Evolutionary conservation across 2,888 invertebrate genomes (phyloP).

Genomic region (Ennomos erosarius): DNA sequence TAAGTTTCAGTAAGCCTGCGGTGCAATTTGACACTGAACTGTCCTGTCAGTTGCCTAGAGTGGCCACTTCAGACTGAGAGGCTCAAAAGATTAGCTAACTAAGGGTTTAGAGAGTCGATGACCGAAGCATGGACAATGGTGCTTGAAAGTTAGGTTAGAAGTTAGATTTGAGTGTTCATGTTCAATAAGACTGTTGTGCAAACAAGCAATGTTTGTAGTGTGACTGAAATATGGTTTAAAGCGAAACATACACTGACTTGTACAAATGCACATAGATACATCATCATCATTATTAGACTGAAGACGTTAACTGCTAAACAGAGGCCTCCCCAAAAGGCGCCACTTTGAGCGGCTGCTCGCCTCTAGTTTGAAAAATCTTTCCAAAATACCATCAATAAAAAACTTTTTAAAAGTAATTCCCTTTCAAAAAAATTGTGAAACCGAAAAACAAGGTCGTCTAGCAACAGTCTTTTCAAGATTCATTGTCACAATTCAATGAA

Average conservation of each 20-base stretch:
- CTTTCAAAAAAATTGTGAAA: conserved; percentile 2
- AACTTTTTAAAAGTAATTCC: conserved; percentile 12
- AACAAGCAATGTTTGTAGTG: neutral
- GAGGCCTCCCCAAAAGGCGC: no score
- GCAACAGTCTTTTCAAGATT: conserved; percentile 21
- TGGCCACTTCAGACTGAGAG: conserved; percentile 20
- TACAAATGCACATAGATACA: no score
- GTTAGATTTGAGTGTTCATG: conserved; percentile 8
- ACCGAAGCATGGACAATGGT: conserved; percentile 17
- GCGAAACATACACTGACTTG: no score
- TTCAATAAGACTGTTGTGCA: conserved; percentile 3
- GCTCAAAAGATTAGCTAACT: conserved; percentile 32
- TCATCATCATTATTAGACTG: no score
- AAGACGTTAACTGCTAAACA: no score
- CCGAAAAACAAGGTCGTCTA: conserved; percentile 15
- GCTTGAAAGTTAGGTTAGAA: conserved; percentile 10
- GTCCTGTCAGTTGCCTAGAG: conserved; percentile 23
- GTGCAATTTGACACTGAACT: conserved; percentile 30
- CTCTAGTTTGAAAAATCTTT: no score
- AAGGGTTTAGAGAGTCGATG: conserved; percentile 12
- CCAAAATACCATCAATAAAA: neutral
- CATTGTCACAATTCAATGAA: conserved; percentile 27
- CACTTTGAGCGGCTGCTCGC: no score
- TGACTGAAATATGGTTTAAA: no score
- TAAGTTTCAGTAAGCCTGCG: conserved; percentile 29